Evolutionary conservation across 2,888 invertebrate species (phyloP), one percentile per base, ranked within the genome.

Genomic region (Synergus japonicus): DNA sequence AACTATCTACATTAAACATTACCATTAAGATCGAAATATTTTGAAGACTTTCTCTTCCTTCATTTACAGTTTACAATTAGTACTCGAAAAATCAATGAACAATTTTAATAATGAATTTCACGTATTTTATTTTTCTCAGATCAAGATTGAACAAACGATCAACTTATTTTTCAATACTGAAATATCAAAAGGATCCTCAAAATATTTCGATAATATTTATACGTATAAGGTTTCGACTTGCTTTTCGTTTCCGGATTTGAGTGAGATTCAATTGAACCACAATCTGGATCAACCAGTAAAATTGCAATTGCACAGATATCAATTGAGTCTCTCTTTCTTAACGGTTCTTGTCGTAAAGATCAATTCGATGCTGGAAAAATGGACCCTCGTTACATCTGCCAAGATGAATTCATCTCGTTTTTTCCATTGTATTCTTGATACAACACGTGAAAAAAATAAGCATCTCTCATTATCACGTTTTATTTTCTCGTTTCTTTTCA

Each of bases 281-380:
- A 78, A 77, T 81, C 90, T 90, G 91, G 90, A 88, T 91, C 90
- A 90, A 91, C 90, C 90, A 90, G 89, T 81, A 81, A 83, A 85
- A 83, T 82, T 83, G 76, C 82, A 69, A 83, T 80, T 83, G 49
- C 54, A 54, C 79, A 83, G 88, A 88, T 89, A 78, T 89, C 89
- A 85, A 89, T 90, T 87, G 88, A 87, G 81, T 84, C 85, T 89
- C 86, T 86, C 73, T 73, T 54, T 54, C 37, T 49, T 54, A 54
- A 73, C 82, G 84, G 77, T 44, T 60, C 46, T 76, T 41, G 66
- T 37, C 44, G 58, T 64, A 69, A 79, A 54, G 13, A 60, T 64
- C 46, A 29, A 69, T 76, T 64, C 37, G 69, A 65, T 76, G 73
- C 29, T 82, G 84, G 87, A 88, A 88, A 88, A 88, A 86, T 89